phyloP scores from a whole-genome alignment of 1,140 invertebrate genomes.

The Zelostemma sp. region DNA sequence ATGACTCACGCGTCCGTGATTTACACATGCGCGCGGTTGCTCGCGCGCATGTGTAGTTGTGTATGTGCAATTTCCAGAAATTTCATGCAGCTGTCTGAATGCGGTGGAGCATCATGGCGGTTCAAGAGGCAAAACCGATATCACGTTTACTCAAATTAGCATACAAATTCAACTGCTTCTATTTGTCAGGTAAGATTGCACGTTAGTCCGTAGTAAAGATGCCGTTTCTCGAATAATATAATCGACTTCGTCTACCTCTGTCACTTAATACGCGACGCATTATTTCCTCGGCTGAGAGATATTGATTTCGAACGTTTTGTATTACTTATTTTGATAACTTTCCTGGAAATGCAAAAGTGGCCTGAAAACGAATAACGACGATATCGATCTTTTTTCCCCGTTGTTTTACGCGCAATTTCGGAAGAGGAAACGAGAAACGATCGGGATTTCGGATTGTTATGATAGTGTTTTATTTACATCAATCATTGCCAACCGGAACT shows the following conservation, averaged over 20 bases:
- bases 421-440: neutral
- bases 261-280: constrained; percentile 28
- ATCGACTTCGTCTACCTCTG: neutral
- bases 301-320: constrained; percentile 57
- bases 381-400: neutral
- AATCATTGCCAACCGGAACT: neutral
- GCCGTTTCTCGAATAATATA: neutral
- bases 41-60: neutral
- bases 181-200: constrained; percentile 78
- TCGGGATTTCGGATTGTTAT: neutral
- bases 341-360: neutral
- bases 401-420: neutral
- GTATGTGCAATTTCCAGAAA: neutral
- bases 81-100: constrained; percentile 14
- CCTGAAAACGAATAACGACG: neutral
- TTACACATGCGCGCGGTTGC: too few species aligned
- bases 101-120: constrained; percentile 64
- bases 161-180: constrained; percentile 88
- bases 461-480: neutral
- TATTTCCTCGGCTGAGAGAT: constrained; percentile 45
- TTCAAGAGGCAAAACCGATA: constrained; percentile 71
- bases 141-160: constrained; percentile 81
- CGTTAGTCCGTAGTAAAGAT: neutral
- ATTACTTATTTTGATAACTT: constrained; percentile 39
- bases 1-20: too few species aligned